phyloP scores from a whole-genome alignment of 2,888 invertebrate genomes.

The Trichacis sp. region DNA sequence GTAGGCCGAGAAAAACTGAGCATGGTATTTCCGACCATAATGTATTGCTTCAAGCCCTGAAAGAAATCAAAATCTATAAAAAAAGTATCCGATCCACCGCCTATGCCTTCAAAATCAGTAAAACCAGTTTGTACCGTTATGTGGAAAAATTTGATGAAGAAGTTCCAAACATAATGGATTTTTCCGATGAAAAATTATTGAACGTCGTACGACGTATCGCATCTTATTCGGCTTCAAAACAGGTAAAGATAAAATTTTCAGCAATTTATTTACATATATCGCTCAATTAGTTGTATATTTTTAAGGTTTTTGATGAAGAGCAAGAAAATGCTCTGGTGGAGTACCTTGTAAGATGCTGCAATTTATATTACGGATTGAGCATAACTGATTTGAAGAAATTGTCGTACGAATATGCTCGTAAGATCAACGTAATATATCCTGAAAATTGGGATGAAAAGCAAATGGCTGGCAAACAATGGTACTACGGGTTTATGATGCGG shows the following conservation, averaged over 20 bases:
- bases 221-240: not conserved
- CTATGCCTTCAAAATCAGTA: not conserved
- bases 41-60: not conserved
- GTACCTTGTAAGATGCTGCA: slow-evolving; percentile 21
- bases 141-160: not conserved
- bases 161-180: not conserved
- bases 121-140: not conserved
- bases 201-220: not conserved
- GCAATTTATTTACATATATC: too few species aligned
- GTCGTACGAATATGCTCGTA: slow-evolving; percentile 26
- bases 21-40: not conserved
- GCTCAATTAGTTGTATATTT: not conserved
- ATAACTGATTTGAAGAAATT: slow-evolving; percentile 21
- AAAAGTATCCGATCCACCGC: not conserved
- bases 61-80: not conserved
- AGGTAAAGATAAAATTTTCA: not conserved
- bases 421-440: slow-evolving; percentile 14
- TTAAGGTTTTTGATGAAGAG: slow-evolving; percentile 34
- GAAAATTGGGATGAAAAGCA: slow-evolving; percentile 13
- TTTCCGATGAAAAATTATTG: not conserved
- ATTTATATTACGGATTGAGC: slow-evolving; percentile 22
- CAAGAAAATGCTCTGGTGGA: slow-evolving; percentile 33
- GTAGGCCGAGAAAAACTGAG: not conserved
- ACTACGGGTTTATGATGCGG: slow-evolving; percentile 16
- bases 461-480: slow-evolving; percentile 21